phyloP scores from a whole-genome alignment of 2,888 invertebrate genomes.

The Drosophila setosimentum region DNA sequence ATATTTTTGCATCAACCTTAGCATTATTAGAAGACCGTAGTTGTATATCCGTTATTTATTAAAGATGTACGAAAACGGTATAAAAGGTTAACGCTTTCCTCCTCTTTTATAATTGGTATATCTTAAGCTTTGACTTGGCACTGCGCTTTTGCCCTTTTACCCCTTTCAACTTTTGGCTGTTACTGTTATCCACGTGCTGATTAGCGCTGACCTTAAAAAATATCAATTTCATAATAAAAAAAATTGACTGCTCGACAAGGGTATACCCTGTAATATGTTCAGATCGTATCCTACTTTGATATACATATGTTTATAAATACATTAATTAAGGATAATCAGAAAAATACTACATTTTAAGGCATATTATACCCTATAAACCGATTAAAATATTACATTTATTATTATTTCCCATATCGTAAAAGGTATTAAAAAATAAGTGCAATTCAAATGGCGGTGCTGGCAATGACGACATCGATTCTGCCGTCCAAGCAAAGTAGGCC shows the following conservation, averaged over 20 bases:
- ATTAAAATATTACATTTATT: neutral
- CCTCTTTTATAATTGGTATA: neutral
- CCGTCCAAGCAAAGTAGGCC: slow-evolving; percentile 13
- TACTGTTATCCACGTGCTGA: slow-evolving; percentile 7
- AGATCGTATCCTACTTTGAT: neutral
- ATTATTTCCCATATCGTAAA: neutral
- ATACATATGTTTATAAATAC: neutral
- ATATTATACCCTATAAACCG: neutral
- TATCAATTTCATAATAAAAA: slow-evolving; percentile 44
- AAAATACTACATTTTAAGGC: neutral
- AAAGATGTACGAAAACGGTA: neutral
- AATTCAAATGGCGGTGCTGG: neutral
- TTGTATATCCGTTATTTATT: neutral
- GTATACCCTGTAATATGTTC: neutral
- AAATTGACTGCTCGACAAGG: neutral
- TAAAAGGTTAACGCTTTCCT: neutral
- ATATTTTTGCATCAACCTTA: neutral
- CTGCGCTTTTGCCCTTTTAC: neutral
- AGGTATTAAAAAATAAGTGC: neutral
- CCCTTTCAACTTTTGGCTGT: neutral
- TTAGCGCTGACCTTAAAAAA: slow-evolving; percentile 41
- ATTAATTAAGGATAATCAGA: neutral
- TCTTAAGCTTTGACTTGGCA: neutral
- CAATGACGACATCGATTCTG: slow-evolving; percentile 44
- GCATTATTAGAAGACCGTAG: neutral